Percentiles rank a stretch among this genome's conserved stretches.
phyloP scores from a whole-genome alignment of 2,888 invertebrate species.

The Blera fallax region DNA sequence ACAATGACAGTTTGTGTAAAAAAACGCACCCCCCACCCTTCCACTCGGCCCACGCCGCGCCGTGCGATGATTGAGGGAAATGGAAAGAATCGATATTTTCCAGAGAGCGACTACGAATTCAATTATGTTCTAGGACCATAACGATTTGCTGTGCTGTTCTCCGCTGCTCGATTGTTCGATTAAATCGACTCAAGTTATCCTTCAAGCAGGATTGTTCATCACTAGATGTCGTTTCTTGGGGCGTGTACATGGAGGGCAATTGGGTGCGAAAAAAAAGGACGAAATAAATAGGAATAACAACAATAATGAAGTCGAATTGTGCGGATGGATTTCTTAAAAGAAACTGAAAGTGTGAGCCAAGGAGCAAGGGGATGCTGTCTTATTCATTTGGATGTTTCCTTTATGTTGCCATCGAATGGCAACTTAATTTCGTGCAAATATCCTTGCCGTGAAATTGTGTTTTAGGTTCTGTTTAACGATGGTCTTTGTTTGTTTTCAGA shows the following conservation, averaged over 20 bases:
- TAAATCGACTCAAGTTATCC: conserved; percentile 38
- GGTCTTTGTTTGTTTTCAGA: not conserved
- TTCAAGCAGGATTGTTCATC: conserved; percentile 29
- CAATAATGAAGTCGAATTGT: conserved; percentile 61
- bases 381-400: conserved; percentile 20
- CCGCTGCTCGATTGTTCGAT: conserved; percentile 12
- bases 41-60: too few relatives aligned
- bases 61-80: conserved; percentile 11
- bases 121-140: conserved; percentile 56
- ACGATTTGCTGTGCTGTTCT: conserved; percentile 31
- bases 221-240: not conserved
- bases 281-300: conserved; percentile 18
- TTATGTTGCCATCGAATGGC: conserved; percentile 16
- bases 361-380: not conserved
- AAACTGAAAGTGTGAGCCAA: not conserved
- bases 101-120: conserved; percentile 58
- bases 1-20: conserved; percentile 26
- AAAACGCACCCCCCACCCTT: not conserved
- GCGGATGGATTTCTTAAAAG: not conserved
- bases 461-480: not conserved
- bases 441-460: not conserved
- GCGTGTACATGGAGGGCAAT: not conserved
- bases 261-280: not conserved
- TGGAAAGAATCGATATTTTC: conserved; percentile 56
- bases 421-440: conserved; percentile 32